These are phyloP conservation scores for Saimiri boliviensis DNA, from an alignment of 2,113 vertebrate species.

Conservation along the genomic window DNA sequence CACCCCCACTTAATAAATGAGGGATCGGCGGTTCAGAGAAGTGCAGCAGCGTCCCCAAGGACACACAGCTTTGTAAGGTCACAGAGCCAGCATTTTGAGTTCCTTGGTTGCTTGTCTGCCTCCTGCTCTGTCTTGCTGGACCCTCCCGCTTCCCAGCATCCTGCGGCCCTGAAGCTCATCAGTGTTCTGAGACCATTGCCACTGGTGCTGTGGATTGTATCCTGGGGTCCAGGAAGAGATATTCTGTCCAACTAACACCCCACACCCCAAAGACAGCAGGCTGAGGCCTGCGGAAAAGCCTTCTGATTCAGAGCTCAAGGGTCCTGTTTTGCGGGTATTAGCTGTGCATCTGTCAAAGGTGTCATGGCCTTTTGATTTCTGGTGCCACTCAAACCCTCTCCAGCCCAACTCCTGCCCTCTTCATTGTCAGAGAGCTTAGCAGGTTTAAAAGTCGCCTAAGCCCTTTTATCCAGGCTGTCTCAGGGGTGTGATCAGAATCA, in stretches of 20 bases:
- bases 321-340: rapidly evolving
- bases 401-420: background rate
- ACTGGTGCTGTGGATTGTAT: rapidly evolving
- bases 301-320: rapidly evolving
- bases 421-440: background rate
- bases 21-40: background rate
- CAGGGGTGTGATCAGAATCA: background rate
- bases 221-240: background rate
- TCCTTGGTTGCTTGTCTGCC: background rate
- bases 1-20: background rate
- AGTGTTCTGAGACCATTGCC: background rate
- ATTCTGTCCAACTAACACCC: rapidly evolving
- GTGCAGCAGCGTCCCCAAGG: rapidly evolving
- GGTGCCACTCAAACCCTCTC: no score
- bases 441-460: background rate
- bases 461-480: background rate
- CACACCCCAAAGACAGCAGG: rapidly evolving
- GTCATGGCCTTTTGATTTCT: background rate
- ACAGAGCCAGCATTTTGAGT: background rate
- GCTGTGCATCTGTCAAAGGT: rapidly evolving
- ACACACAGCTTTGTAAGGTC: background rate
- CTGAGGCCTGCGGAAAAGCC: background rate
- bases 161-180: background rate
- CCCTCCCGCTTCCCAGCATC: rapidly evolving
- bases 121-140: no score